Evolutionary conservation across 2,888 invertebrate genomes (phyloP).

Genomic region (Pachliopta kotzebuea): DNA sequence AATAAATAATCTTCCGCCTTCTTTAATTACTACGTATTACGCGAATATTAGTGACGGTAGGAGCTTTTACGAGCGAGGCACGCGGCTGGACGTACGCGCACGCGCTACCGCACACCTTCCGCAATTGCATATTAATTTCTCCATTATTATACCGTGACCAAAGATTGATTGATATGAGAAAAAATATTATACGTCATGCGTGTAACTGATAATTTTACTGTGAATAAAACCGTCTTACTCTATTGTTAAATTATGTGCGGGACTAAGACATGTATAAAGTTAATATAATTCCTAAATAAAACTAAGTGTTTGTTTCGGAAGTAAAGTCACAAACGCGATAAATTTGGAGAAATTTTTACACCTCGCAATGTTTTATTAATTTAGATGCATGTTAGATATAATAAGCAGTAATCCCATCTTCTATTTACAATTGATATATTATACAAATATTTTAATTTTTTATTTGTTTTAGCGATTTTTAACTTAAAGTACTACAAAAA

Average conservation of each 20-base stretch:
- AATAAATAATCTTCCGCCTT: conserved; percentile 65
- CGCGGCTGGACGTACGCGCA: conserved; percentile 48
- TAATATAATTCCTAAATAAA: no score
- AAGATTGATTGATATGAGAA: conserved; percentile 31
- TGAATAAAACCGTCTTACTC: background rate
- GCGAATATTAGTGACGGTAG: conserved; percentile 11
- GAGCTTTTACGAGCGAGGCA: conserved; percentile 32
- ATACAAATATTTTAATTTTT: no score
- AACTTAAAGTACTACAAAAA: no score
- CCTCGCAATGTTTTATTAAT: no score
- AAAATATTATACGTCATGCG: conserved; percentile 37
- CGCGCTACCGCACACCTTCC: conserved; percentile 44
- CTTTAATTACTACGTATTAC: conserved; percentile 52
- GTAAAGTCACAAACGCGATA: no score
- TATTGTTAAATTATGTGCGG: background rate
- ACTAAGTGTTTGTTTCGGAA: no score
- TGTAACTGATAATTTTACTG: conserved; percentile 36
- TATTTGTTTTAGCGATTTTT: no score
- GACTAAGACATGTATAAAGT: background rate
- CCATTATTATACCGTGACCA: conserved; percentile 30
- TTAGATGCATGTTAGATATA: no score
- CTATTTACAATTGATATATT: no score
- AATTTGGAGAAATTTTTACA: no score
- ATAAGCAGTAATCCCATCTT: no score
- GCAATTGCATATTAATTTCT: conserved; percentile 38